phyloP scores from a whole-genome alignment of 2,113 vertebrate genomes.

The Gracilinanus agilis region DNA sequence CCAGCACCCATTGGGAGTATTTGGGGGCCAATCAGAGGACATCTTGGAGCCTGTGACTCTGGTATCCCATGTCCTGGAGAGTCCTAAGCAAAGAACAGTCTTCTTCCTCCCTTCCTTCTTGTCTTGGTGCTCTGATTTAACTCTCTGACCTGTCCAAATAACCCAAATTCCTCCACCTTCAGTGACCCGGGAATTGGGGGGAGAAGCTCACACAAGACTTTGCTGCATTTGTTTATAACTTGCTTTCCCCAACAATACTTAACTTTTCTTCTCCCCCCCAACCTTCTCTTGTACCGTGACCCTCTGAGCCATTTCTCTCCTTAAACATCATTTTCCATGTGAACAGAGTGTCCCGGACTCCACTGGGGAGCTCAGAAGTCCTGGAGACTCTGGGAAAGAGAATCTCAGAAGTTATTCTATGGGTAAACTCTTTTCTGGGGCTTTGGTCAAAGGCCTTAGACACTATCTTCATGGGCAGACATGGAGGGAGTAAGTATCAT shows the following conservation, averaged over 20 bases:
- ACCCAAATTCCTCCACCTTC: neutral
- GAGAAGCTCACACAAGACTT: neutral
- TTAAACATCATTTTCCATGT: neutral
- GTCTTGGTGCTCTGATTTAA: neutral
- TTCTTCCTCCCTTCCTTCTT: neutral
- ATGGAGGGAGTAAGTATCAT: neutral
- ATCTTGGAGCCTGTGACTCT: neutral
- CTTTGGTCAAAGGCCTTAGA: neutral
- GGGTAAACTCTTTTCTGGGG: neutral
- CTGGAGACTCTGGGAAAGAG: neutral
- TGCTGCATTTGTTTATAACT: neutral
- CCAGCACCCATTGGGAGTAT: neutral
- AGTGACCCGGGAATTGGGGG: neutral
- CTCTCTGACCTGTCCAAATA: conserved; percentile 7
- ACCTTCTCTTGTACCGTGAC: neutral
- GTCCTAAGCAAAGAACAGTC: conserved; percentile 1
- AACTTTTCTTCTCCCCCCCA: neutral
- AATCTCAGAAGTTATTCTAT: neutral
- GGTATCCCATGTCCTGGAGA: neutral
- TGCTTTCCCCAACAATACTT: neutral
- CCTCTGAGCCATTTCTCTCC: conserved; percentile 24
- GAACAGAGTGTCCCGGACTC: conserved; percentile 73
- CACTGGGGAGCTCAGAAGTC: neutral
- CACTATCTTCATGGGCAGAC: neutral
- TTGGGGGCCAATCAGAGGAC: conserved; percentile 44